Evolutionary conservation across 2,113 vertebrate genomes (phyloP).

Genomic region (Upupa epops): DNA sequence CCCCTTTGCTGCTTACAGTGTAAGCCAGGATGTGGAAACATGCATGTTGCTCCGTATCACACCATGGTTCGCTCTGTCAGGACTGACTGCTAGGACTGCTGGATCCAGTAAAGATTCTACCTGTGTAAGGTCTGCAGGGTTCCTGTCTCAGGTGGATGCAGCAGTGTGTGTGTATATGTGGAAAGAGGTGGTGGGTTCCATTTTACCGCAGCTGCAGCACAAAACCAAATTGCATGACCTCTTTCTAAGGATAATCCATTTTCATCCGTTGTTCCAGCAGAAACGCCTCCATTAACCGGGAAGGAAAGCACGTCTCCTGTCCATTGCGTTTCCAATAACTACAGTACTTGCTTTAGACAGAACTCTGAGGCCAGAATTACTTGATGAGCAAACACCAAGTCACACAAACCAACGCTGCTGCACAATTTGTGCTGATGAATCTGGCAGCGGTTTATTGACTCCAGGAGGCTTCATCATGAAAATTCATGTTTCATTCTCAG

Average conservation of each 20-base stretch:
- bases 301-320: neutral
- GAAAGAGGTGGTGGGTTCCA: neutral
- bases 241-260: constrained; percentile 18
- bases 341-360: neutral
- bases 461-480: neutral
- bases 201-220: neutral
- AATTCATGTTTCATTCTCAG: constrained; percentile 25
- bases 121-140: neutral
- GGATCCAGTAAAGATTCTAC: neutral
- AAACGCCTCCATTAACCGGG: neutral
- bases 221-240: neutral
- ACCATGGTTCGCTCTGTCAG: neutral
- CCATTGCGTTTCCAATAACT: neutral
- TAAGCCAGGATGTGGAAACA: neutral
- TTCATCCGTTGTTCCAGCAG: neutral
- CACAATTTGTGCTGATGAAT: neutral
- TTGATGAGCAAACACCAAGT: constrained; percentile 27
- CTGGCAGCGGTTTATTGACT: neutral
- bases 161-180: neutral
- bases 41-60: neutral
- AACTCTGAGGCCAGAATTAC: neutral
- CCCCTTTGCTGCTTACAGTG: neutral
- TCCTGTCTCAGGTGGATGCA: neutral
- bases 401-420: neutral
- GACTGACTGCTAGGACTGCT: neutral